Conservation (phyloP, 2,888 invertebrate species). For the Isotomurus palustris region DNA sequence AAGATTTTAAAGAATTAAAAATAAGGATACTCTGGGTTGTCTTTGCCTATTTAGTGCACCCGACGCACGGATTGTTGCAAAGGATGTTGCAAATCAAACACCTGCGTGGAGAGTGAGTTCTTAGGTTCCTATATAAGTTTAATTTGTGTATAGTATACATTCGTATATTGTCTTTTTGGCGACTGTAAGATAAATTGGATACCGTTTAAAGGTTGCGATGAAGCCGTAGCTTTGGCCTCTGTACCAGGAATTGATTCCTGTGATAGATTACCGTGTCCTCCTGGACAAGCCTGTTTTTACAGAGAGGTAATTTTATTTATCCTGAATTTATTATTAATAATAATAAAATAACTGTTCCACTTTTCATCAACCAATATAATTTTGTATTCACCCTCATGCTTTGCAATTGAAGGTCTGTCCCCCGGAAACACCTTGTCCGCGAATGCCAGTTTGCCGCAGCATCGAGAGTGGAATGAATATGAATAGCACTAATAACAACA, state of each 20-base stretch:
- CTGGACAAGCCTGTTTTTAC: constrained; percentile 26
- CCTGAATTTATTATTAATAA: too few relatives aligned
- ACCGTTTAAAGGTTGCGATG: background rate
- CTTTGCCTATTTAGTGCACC: constrained; percentile 23
- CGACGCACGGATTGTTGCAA: constrained; percentile 38
- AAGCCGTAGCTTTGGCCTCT: constrained; percentile 22
- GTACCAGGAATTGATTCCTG: constrained; percentile 28
- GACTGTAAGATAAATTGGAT: background rate
- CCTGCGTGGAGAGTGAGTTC: constrained; percentile 34
- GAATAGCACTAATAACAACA: constrained; percentile 9
- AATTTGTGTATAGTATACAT: background rate
- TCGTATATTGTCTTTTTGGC: background rate
- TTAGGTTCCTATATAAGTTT: background rate
- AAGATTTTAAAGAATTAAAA: background rate
- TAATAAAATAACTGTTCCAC: too few relatives aligned
- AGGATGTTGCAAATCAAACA: constrained; percentile 40
- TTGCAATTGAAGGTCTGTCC: constrained; percentile 40
- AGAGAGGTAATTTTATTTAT: too few relatives aligned
- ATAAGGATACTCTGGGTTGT: background rate
- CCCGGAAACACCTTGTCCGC: constrained; percentile 35
- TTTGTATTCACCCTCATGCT: too few relatives aligned
- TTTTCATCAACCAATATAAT: too few relatives aligned
- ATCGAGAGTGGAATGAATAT: constrained; percentile 7
- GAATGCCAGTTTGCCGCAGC: constrained; percentile 22
- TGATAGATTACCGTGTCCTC: constrained; percentile 22